A percentile compares a stretch with the other conserved stretches of the same genome.
These are phyloP conservation scores for Euglossa dilemma DNA, from an alignment of 1,140 invertebrate species.

Conservation along the genomic window DNA sequence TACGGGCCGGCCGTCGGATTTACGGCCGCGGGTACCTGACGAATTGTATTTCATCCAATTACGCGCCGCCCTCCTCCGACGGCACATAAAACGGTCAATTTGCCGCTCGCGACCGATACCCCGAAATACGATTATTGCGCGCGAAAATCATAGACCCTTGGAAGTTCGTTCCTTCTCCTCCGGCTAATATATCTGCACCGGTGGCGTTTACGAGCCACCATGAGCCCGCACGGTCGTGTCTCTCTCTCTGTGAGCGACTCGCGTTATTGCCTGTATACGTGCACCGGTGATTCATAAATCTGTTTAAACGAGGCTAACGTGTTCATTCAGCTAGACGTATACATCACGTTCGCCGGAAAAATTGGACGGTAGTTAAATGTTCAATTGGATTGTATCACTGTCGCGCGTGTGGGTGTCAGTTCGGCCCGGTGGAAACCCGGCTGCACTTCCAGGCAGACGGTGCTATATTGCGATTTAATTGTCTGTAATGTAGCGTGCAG, in stretches of 20 bases:
- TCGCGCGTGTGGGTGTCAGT: too few relatives aligned
- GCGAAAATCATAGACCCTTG: slow-evolving; percentile 1
- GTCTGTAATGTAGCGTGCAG: too few relatives aligned
- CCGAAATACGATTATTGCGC: background rate
- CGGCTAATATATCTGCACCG: background rate
- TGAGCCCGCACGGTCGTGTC: too few relatives aligned
- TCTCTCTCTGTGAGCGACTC: background rate
- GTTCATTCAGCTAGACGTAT: background rate
- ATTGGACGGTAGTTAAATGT: background rate
- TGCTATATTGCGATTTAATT: background rate
- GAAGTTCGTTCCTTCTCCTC: too few relatives aligned
- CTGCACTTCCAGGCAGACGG: background rate
- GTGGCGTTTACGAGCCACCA: background rate
- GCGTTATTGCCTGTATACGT: background rate
- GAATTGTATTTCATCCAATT: slow-evolving; percentile 39
- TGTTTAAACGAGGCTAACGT: slow-evolving; percentile 4
- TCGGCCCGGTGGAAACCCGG: too few relatives aligned
- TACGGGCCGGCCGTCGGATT: slow-evolving; percentile 57
- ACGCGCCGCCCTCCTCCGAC: background rate
- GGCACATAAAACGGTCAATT: slow-evolving; percentile 15
- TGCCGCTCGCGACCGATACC: background rate
- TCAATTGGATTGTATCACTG: too few relatives aligned
- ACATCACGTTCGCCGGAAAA: background rate
- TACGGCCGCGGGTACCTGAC: slow-evolving; percentile 36
- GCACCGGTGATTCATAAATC: slow-evolving; percentile 1